Conservation (phyloP, 1,140 invertebrate species). For the Drosophila ohnishii region DNA sequence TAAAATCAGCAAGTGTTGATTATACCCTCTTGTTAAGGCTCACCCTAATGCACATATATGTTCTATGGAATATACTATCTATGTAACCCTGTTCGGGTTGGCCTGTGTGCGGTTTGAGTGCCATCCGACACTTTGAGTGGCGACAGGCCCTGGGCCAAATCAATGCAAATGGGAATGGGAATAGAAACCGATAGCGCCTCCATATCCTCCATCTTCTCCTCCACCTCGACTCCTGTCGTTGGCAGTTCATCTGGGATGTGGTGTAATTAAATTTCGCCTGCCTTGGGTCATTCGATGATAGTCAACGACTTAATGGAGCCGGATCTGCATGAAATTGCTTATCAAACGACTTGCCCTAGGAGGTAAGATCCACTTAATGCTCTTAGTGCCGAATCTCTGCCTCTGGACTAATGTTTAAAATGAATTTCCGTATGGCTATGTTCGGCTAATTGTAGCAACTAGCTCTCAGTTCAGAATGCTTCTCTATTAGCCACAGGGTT, state of each 20-base stretch:
- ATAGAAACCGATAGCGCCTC: constrained; percentile 5
- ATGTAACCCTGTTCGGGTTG: constrained; percentile 16
- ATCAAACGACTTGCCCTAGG: constrained; percentile 38
- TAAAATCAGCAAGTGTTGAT: background rate
- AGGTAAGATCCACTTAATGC: constrained; percentile 21
- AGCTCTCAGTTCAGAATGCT: background rate
- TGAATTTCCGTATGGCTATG: constrained; percentile 21
- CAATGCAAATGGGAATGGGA: constrained; percentile 50
- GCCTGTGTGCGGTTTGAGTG: constrained; percentile 38
- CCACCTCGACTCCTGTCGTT: constrained; percentile 10
- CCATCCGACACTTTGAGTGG: constrained; percentile 49
- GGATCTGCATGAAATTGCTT: constrained; percentile 65
- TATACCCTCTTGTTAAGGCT: background rate
- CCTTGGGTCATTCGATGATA: constrained; percentile 28
- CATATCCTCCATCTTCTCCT: background rate
- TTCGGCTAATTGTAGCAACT: constrained; percentile 35
- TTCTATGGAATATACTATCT: background rate
- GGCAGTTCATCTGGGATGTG: constrained; percentile 39
- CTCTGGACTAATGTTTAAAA: constrained; percentile 18
- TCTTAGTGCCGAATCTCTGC: constrained; percentile 22
- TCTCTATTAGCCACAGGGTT: background rate
- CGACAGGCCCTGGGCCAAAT: constrained; percentile 26
- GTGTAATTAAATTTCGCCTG: constrained; percentile 71
- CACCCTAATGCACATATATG: constrained; percentile 12
- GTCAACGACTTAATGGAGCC: constrained; percentile 45